Evolutionary conservation across 2,113 vertebrate genomes (phyloP).

Genomic region (Rhynchopsitta pachyrhyncha): DNA sequence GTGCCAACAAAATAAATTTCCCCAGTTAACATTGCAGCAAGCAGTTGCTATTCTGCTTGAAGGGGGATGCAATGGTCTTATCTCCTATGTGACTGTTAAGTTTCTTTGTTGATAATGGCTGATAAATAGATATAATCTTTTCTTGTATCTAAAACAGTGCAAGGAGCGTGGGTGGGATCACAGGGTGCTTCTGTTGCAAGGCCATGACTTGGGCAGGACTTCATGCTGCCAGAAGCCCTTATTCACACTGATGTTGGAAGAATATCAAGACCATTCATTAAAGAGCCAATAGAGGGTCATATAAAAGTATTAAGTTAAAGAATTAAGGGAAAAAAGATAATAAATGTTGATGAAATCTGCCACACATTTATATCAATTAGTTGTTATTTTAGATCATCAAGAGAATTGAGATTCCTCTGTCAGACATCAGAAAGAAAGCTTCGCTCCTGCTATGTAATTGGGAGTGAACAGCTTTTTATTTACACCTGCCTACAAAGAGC

Average conservation of each 20-base stretch:
- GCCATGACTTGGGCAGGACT: neutral
- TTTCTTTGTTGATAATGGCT: neutral
- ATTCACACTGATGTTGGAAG: neutral
- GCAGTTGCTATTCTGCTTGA: neutral
- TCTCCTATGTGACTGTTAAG: neutral
- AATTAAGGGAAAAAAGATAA: neutral
- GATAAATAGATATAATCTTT: neutral
- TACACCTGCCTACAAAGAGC: neutral
- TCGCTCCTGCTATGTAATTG: neutral
- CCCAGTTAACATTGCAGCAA: neutral
- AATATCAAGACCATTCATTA: neutral
- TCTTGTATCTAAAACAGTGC: neutral
- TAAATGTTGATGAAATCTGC: neutral
- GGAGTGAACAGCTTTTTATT: neutral
- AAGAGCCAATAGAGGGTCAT: neutral
- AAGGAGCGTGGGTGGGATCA: neutral
- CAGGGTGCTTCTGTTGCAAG: neutral
- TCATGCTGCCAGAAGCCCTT: neutral
- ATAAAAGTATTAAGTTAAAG: neutral
- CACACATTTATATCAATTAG: neutral
- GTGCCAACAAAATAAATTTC: neutral
- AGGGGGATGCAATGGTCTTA: neutral
- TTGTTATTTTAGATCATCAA: neutral
- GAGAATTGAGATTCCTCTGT: neutral
- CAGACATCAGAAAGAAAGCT: neutral